A percentile compares a stretch with the other conserved stretches of the same genome.
Evolutionary conservation across 2,888 invertebrate genomes (phyloP).

Genomic region (Deilephila porcellus): DNA sequence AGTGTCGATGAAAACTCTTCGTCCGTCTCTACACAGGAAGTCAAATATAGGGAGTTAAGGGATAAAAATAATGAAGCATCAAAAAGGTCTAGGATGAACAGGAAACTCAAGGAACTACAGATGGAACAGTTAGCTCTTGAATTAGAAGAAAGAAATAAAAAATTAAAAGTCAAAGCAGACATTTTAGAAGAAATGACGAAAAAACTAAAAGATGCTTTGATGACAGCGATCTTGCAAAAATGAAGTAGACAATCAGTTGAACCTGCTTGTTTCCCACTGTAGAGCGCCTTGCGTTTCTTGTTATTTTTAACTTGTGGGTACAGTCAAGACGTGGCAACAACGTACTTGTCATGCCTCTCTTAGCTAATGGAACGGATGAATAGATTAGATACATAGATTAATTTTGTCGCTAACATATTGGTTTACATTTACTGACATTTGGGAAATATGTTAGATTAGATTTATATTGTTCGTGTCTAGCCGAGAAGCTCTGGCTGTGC

Average conservation of each 20-base stretch:
- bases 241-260: slow-evolving; percentile 49
- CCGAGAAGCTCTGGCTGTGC: slow-evolving; percentile 6
- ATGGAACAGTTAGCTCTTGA: slow-evolving; percentile 82
- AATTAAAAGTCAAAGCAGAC: slow-evolving; percentile 87
- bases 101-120: slow-evolving; percentile 85
- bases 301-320: slow-evolving; percentile 7
- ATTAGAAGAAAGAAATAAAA: slow-evolving; percentile 86
- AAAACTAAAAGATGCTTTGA: slow-evolving; percentile 86
- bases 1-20: slow-evolving; percentile 76
- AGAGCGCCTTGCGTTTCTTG: slow-evolving; percentile 51
- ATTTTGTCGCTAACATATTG: slow-evolving; percentile 15
- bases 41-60: slow-evolving; percentile 87
- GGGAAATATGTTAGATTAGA: slow-evolving; percentile 20
- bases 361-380: slow-evolving; percentile 1
- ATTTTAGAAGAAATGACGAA: slow-evolving; percentile 88
- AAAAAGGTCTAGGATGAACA: slow-evolving; percentile 88
- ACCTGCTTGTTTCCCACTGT: slow-evolving; percentile 39
- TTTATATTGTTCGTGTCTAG: background rate
- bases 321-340: background rate
- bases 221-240: slow-evolving; percentile 86
- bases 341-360: slow-evolving; percentile 3
- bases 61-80: slow-evolving; percentile 93
- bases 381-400: slow-evolving; percentile 26
- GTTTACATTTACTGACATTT: slow-evolving; percentile 12
- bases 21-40: slow-evolving; percentile 71